Percentiles rank a stretch among this genome's conserved stretches.
Conservation (phyloP, 2,888 invertebrate genomes). For the Gibbula magus region DNA sequence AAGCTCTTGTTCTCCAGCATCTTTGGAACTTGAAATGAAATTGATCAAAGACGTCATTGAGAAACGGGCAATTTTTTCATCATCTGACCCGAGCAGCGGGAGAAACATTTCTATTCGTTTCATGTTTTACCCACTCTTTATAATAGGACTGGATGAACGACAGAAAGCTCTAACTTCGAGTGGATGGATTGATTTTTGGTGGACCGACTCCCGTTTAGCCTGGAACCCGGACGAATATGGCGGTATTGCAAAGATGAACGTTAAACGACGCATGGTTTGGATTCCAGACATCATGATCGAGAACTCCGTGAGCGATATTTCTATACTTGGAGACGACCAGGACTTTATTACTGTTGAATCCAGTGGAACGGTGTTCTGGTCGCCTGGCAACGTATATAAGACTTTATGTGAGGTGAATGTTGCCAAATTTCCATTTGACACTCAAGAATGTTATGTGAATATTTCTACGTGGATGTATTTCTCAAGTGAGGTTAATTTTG, state of each 20-base stretch:
- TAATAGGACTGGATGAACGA: background rate
- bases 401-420: conserved; percentile 4
- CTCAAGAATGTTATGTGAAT: background rate
- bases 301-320: background rate
- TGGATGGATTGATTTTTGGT: conserved; percentile 9
- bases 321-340: background rate
- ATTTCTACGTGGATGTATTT: background rate
- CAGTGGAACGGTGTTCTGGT: background rate
- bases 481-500: background rate
- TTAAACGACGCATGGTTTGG: background rate
- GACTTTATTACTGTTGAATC: background rate
- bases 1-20: background rate
- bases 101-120: background rate
- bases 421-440: background rate
- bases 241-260: background rate
- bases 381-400: background rate
- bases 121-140: background rate
- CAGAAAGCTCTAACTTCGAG: background rate
- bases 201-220: background rate
- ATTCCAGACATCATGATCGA: background rate
- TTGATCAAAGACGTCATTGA: background rate
- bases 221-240: conserved; percentile 6
- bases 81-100: background rate
- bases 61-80: background rate
- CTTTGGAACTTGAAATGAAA: background rate